Conservation (phyloP, 2,113 vertebrate species). For the Connochaetes taurinus region DNA sequence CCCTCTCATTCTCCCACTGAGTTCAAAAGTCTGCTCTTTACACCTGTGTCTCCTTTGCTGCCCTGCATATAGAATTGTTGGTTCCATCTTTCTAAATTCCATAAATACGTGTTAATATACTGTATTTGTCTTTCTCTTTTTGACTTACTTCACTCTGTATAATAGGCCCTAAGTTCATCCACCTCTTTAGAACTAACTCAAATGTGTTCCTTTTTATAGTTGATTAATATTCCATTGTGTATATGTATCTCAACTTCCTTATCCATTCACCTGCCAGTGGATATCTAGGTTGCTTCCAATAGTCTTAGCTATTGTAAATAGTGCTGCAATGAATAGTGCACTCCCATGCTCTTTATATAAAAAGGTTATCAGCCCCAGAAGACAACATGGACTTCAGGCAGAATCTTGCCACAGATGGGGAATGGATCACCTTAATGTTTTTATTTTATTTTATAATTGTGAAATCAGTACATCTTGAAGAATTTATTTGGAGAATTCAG, state of each 20-base stretch:
- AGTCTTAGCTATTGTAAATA: not conserved
- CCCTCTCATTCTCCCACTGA: not conserved
- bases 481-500: not conserved
- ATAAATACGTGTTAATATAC: not conserved
- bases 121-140: not conserved
- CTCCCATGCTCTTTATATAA: accelerated
- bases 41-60: not conserved
- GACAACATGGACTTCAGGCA: not conserved
- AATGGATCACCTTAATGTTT: not conserved
- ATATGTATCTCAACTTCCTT: not conserved
- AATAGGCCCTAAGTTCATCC: not conserved
- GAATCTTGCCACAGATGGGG: not conserved
- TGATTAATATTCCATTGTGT: not conserved
- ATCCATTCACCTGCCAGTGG: not conserved
- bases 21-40: not conserved
- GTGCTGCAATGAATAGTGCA: not conserved
- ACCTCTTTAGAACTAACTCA: not conserved
- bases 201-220: not conserved
- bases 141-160: not conserved
- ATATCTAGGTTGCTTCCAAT: not conserved
- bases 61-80: not conserved
- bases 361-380: not conserved
- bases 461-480: not conserved
- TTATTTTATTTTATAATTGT: not conserved
- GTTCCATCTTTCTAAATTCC: not conserved